Evolutionary conservation across 2,888 invertebrate species (phyloP).

Genomic region (Spialia ferax): DNA sequence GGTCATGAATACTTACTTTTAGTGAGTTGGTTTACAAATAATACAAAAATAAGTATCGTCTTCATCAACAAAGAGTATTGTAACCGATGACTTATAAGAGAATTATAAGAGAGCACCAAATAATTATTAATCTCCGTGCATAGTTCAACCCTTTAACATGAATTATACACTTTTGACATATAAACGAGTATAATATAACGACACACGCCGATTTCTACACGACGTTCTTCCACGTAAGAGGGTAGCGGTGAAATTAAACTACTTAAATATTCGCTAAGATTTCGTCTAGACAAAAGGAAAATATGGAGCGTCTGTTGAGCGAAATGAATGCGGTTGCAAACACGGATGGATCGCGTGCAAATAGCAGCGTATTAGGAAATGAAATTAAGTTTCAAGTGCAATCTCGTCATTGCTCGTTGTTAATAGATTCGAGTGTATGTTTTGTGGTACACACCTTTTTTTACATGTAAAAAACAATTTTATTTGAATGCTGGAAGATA

Average conservation of each 20-base stretch:
- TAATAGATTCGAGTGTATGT: slow-evolving; percentile 3
- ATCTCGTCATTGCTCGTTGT: slow-evolving; percentile 66
- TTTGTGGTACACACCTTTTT: neutral
- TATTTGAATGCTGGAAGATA: no score
- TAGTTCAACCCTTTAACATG: no score
- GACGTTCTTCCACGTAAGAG: slow-evolving; percentile 28
- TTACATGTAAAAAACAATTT: neutral
- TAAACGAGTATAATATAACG: neutral
- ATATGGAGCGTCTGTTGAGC: slow-evolving; percentile 77
- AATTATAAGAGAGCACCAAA: no score
- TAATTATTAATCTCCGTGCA: no score
- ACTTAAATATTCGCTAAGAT: slow-evolving; percentile 84
- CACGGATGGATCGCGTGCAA: slow-evolving; percentile 76
- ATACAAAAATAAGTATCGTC: no score
- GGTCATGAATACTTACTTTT: no score
- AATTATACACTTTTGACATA: no score
- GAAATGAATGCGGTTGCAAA: slow-evolving; percentile 79
- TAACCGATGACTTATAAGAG: no score
- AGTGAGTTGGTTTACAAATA: no score
- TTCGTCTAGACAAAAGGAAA: slow-evolving; percentile 86
- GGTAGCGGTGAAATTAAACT: slow-evolving; percentile 48
- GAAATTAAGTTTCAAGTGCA: slow-evolving; percentile 81
- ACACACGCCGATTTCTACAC: neutral
- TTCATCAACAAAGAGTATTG: no score
- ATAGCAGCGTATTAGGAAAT: slow-evolving; percentile 81